Evolutionary conservation across 1,140 invertebrate genomes (phyloP).

Genomic region (Aphaenogaster floridana): DNA sequence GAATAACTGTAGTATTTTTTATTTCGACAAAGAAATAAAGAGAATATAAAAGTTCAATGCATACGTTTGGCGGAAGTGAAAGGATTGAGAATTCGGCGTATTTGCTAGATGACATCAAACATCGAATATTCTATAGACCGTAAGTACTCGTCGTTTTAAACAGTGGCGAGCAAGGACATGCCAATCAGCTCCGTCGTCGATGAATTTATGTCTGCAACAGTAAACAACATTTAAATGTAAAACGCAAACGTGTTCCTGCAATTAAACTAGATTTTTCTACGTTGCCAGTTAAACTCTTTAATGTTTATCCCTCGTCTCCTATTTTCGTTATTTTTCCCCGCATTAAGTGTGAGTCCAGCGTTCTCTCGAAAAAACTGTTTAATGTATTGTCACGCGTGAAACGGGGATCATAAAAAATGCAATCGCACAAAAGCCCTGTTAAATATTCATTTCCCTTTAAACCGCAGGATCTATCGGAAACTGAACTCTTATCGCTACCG

Average conservation of each 20-base stretch:
- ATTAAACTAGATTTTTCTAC: not conserved
- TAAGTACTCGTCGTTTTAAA: slow-evolving; percentile 12
- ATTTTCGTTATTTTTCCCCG: not conserved
- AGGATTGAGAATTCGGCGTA: not conserved
- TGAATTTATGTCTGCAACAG: slow-evolving; percentile 43
- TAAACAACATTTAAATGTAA: slow-evolving; percentile 36
- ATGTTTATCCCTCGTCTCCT: not conserved
- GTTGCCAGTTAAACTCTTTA: not conserved
- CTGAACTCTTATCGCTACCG: not conserved
- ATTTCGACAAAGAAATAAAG: slow-evolving; percentile 18
- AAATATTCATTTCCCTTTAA: not conserved
- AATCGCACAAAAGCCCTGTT: not conserved
- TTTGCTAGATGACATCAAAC: slow-evolving; percentile 38
- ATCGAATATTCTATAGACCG: slow-evolving; percentile 29
- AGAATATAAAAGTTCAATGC: slow-evolving; percentile 11
- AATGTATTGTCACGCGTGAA: slow-evolving; percentile 34
- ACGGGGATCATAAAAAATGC: not conserved
- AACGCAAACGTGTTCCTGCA: not conserved
- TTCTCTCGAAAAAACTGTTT: not conserved
- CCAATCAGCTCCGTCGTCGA: slow-evolving; percentile 1
- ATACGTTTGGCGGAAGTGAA: not conserved
- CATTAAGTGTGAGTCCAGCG: not conserved
- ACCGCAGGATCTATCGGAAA: not conserved
- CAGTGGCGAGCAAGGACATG: not conserved
- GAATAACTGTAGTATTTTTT: not conserved